Evolutionary conservation across 2,888 invertebrate genomes (phyloP).

Genomic region (Drosophila borealis): DNA sequence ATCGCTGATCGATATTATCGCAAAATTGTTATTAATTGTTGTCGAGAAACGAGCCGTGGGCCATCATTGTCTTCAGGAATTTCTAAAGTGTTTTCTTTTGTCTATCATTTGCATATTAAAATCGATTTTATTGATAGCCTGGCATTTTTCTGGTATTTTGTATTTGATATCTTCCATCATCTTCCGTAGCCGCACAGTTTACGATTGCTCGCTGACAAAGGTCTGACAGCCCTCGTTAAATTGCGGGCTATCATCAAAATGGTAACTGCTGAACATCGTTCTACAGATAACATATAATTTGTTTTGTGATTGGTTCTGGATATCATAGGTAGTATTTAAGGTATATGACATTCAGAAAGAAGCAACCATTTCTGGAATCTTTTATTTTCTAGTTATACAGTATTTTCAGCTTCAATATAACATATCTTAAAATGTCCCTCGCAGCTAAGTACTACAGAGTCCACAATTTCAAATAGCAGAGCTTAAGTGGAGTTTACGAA

Average conservation of each 20-base stretch:
- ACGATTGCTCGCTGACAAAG: slow-evolving; percentile 59
- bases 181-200: slow-evolving; percentile 37
- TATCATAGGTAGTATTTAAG: neutral
- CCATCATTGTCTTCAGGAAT: slow-evolving; percentile 39
- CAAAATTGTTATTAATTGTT: slow-evolving; percentile 77
- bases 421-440: neutral
- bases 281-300: slow-evolving; percentile 14
- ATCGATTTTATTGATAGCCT: slow-evolving; percentile 64
- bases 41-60: slow-evolving; percentile 5
- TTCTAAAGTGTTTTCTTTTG: slow-evolving; percentile 50
- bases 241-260: slow-evolving; percentile 48
- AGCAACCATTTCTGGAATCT: neutral
- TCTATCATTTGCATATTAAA: slow-evolving; percentile 68
- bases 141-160: slow-evolving; percentile 72
- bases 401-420: neutral
- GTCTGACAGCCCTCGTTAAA: slow-evolving; percentile 62
- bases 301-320: neutral
- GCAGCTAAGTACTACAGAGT: too few relatives aligned
- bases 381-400: neutral
- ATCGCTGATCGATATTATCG: slow-evolving; percentile 75
- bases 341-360: neutral
- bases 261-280: slow-evolving; percentile 53
- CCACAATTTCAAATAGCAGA: too few relatives aligned
- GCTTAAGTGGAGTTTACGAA: too few relatives aligned
- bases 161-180: slow-evolving; percentile 28